Evolutionary conservation across 2,113 vertebrate species (phyloP).

Genomic region (Chloropsis cyanopogon): DNA sequence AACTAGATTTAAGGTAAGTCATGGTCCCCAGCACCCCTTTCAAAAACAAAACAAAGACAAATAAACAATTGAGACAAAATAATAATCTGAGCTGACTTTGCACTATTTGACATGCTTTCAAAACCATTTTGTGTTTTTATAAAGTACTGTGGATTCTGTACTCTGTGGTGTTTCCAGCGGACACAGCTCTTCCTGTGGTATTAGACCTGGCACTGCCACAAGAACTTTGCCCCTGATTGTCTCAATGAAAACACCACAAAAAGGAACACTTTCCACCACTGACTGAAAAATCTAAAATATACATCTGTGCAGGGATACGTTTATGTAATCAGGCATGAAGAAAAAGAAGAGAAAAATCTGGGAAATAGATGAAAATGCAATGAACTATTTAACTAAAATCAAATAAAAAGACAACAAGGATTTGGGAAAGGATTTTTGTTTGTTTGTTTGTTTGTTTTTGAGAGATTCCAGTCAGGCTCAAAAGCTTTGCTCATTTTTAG

Average conservation of each 20-base stretch:
- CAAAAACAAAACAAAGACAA: conserved; percentile 19
- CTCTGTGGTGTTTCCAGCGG: conserved; percentile 62
- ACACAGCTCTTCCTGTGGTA: conserved; percentile 70
- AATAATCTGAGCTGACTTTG: conserved; percentile 19
- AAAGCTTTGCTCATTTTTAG: conserved; percentile 58
- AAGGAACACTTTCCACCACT: conserved; percentile 29
- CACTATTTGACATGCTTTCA: conserved; percentile 35
- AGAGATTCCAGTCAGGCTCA: conserved; percentile 48
- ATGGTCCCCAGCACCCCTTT: background rate
- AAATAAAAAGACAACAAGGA: background rate
- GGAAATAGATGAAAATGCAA: background rate
- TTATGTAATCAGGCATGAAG: background rate
- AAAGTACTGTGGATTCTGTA: conserved; percentile 58
- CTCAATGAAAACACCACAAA: conserved; percentile 61
- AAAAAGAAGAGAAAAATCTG: background rate
- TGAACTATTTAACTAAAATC: background rate
- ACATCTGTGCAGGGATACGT: background rate
- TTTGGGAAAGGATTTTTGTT: background rate
- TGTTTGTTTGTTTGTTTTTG: conserved; percentile 50
- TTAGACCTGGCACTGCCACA: conserved; percentile 64
- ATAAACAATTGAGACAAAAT: conserved; percentile 36
- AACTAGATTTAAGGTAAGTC: background rate
- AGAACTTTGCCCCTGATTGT: conserved; percentile 71
- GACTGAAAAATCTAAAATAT: conserved; percentile 10
- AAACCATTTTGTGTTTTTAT: conserved; percentile 48